Base-by-base conservation (phyloP, 1,140 invertebrate species). In the Pachypeltis micranthus region DNA sequence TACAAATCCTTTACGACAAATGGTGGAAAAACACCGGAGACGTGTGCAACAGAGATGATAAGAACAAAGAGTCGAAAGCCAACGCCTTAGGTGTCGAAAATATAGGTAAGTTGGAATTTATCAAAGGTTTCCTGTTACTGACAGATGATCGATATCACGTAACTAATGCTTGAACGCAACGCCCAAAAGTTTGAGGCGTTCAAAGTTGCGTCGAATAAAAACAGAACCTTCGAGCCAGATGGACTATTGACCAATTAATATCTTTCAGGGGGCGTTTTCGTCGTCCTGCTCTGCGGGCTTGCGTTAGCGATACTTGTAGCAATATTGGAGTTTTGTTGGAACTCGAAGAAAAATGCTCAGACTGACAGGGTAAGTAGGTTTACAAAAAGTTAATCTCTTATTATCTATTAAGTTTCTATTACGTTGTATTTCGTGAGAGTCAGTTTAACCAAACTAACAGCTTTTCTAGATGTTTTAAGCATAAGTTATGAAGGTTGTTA, bases 81-180 rank as follows among this genome's bases (percentile, higher is more conserved):
- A 86, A 83, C 69, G 82, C 87, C 60, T 76, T 96, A 23, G 91
- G 90, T 3, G 85, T 96, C 54, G 88, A 90, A 67, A 95, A 95
- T 73, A 89, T 93, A 74, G 84, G 85, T 81, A 69, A 72, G 69
- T 62, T 26, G 31, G 31, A 10, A 39, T 39, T 39, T 7, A 39
- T 39, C 16, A 39, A 39, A 39, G 7, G 31, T 39, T 39, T 39
- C 7, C 7, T 39, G 31, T 10, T 39, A n/a, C n/a, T n/a, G n/a
- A n/a, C n/a, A n/a, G n/a, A n/a, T n/a, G n/a, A 39, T n/a, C 34
- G 34, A n/a, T 39, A 39, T 39, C n/a, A 12, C 24, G 21, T n/a
- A 7, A 19, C 10, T 55, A 12, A 12, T 16, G 59, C 29, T 28
- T 59, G n/a, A n/a, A n/a, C n/a, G n/a, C n/a, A n/a, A n/a, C n/a